Base-by-base conservation (phyloP, 1,140 invertebrate genomes). In the Megalopta genalis region DNA sequence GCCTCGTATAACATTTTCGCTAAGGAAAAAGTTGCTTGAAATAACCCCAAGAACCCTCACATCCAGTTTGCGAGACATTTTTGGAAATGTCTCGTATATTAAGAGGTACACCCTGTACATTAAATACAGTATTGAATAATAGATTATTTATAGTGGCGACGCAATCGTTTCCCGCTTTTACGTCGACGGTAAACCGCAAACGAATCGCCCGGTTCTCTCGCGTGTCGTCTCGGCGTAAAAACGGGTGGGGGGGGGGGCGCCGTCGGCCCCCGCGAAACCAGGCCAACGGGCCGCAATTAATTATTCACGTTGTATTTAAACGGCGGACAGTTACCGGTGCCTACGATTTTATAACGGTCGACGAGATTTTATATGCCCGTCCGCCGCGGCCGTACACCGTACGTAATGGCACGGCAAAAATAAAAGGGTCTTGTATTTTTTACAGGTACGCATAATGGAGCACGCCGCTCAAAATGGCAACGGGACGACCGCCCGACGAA, bases 131-230 rank as follows among this genome's bases (percentile, higher is more conserved):
- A n/a, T n/a, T n/a, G n/a, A n/a, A n/a, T n/a, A n/a, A n/a, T n/a
- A n/a, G n/a, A n/a, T n/a, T n/a, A n/a, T n/a, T n/a, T n/a, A n/a
- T n/a, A n/a, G n/a, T n/a, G n/a, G n/a, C n/a, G n/a, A n/a, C n/a
- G n/a, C n/a, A 5, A 57, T 18, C 49, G 16, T 21, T n/a, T n/a
- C 32, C 39, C 49, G 59, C 72, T 77, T 80, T 73, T 57, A 65
- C 65, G 72, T 63, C 5, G 59, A 21, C 83, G 39, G 59, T 85
- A 79, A 79, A 80, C 59, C 60, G 77, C 72, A 77, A 73, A 88
- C 86, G 86, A 87, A 91, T 92, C 88, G 80, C 84, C n/a, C 63
- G 90, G 87, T 89, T 84, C 77, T 74, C 85, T 89, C 89, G 89
- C 89, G 89, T 90, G 90, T 91, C 63, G 77, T 80, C 73, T 77